Evolutionary conservation across 2,888 invertebrate genomes (phyloP).

Genomic region (Melanostoma mellinum): DNA sequence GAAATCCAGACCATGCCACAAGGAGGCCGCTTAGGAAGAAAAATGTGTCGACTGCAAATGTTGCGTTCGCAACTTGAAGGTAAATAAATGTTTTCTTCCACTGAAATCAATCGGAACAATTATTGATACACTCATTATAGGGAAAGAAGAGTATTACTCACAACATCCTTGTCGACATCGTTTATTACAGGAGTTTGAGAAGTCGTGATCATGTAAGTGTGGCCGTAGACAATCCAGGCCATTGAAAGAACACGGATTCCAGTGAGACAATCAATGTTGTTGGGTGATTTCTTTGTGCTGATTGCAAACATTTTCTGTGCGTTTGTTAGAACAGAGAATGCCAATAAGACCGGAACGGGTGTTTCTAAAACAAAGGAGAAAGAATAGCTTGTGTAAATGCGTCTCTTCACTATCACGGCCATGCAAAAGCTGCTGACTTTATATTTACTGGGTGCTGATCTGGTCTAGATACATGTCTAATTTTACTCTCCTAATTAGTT

Average conservation of each 20-base stretch:
- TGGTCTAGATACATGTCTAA: too few relatives aligned
- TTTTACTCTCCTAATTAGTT: too few relatives aligned
- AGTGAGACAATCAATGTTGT: constrained; percentile 35
- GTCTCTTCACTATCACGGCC: too few relatives aligned
- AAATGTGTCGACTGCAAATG: constrained; percentile 84
- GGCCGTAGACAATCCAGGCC: constrained; percentile 46
- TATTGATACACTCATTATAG: background rate
- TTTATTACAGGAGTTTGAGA: constrained; percentile 9
- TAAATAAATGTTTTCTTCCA: constrained; percentile 55
- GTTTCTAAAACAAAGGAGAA: background rate
- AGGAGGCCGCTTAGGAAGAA: constrained; percentile 84
- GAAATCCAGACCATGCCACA: constrained; percentile 77
- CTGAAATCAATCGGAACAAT: constrained; percentile 27
- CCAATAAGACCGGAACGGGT: constrained; percentile 28
- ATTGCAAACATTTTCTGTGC: constrained; percentile 45
- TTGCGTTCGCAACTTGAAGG: constrained; percentile 77
- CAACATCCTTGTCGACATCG: background rate
- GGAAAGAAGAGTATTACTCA: background rate
- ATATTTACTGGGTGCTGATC: too few relatives aligned
- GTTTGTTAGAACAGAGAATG: constrained; percentile 44
- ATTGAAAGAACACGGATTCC: constrained; percentile 51
- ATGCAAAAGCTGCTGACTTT: too few relatives aligned
- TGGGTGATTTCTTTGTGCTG: constrained; percentile 26
- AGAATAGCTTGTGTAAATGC: too few relatives aligned
- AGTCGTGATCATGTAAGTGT: constrained; percentile 28